Base-by-base conservation (phyloP, 2,888 invertebrate species). In the Ectemnius cavifrons region DNA sequence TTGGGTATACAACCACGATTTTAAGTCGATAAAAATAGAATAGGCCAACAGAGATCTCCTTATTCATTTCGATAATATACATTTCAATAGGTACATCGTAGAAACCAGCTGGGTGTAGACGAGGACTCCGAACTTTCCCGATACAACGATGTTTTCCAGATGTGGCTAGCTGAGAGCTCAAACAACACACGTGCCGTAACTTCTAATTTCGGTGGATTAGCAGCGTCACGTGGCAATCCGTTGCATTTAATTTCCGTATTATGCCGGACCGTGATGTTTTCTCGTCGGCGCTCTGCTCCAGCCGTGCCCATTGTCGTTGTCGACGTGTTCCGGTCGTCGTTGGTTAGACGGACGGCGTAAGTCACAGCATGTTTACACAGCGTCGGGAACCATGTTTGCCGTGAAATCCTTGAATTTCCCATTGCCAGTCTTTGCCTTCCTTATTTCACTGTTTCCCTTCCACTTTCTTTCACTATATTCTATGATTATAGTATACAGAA, bases 351-450 rank as follows among this genome's bases (percentile, higher is more conserved):
- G 8, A 77, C 79, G 84, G 75, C 79, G 78, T 74, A 77, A 83
- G 86, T 83, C 83, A 81, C 80, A 81, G 78, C 79, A 77, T 85
- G 84, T 84, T 85, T 85, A 84, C 79, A 79, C 78, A 84, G 79
- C 82, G 85, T 86, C 85, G 80, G 73, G 80, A 62, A 78, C 76
- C 73, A 82, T 85, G 85, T 85, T 86, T 85, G 80, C 79, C 63
- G 73, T 74, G 80, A 75, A 73, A 82, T 84, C 84, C 80, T 85
- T 76, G 82, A 84, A 85, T 85, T 84, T 82, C 81, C 78, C 73
- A 78, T 66, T 73, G 63, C 67, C 57, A 63, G 59, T 58, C 52
- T n/a, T 46, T 59, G 20, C 46, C 52, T 23, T 18, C n/a, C 16
- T 14, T 14, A 20, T 23, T 4, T n/a, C n/a, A 16, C 18, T 4